Conservation (phyloP, 1,140 invertebrate genomes). For the Triops cancriformis region DNA sequence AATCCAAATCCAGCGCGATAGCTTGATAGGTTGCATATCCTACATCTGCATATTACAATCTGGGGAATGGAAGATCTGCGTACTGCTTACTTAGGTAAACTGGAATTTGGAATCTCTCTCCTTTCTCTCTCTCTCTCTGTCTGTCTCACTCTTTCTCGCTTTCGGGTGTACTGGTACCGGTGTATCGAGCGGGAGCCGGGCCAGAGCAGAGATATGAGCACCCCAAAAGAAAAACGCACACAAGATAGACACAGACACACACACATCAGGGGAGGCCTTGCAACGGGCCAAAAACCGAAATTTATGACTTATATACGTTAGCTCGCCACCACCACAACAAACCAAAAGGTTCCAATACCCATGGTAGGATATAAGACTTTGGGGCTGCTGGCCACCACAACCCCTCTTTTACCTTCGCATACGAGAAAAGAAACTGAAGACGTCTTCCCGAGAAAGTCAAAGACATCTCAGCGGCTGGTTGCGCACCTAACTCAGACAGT, state of each 20-base stretch:
- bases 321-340: not conserved
- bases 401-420: too few species aligned
- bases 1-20: slow-evolving; percentile 10
- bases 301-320: not conserved
- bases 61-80: not conserved
- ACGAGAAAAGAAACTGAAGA: too few species aligned
- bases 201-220: not conserved
- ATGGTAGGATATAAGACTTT: too few species aligned
- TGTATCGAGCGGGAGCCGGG: not conserved
- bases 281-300: not conserved
- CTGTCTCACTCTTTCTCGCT: too few species aligned
- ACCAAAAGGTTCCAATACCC: not conserved
- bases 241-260: not conserved
- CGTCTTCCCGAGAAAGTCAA: not conserved
- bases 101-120: too few species aligned
- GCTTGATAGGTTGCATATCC: slow-evolving; percentile 11
- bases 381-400: too few species aligned
- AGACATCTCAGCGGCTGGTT: not conserved
- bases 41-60: slow-evolving; percentile 11
- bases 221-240: not conserved
- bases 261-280: not conserved
- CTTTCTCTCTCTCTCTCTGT: too few species aligned
- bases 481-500: not conserved
- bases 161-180: too few species aligned
- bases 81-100: too few species aligned